phyloP scores from a whole-genome alignment of 2,113 vertebrate genomes.

The Saimiri boliviensis region DNA sequence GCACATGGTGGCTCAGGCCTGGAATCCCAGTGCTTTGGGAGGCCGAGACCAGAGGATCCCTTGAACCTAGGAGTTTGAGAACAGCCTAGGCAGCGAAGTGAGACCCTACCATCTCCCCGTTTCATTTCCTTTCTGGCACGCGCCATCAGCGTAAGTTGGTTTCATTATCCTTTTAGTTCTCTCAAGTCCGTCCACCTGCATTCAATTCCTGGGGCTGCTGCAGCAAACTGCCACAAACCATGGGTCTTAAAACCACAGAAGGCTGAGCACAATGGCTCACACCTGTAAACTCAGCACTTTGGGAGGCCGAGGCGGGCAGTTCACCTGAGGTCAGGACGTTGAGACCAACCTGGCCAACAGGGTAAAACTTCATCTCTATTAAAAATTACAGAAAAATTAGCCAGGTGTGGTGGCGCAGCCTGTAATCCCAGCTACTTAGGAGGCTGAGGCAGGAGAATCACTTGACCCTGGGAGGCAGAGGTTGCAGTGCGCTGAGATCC shows the following conservation, averaged over 20 bases:
- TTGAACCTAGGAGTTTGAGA: no score
- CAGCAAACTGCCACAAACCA: background rate
- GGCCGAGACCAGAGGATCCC: no score
- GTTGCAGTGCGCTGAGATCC: background rate
- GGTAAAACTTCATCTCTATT: background rate
- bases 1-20: no score
- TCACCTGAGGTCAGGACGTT: background rate
- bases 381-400: background rate
- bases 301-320: background rate
- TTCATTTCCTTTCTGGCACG: background rate
- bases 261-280: rapidly evolving
- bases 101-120: no score
- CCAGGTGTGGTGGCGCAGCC: background rate
- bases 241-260: background rate
- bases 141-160: no score
- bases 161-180: background rate
- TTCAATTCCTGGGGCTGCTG: background rate
- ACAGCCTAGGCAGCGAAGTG: no score
- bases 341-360: background rate
- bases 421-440: background rate
- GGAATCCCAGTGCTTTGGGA: no score
- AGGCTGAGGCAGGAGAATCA: background rate
- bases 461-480: background rate
- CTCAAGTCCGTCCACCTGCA: background rate
- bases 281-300: background rate